phyloP scores from a whole-genome alignment of 2,888 invertebrate species.

The Lapara coniferarum region DNA sequence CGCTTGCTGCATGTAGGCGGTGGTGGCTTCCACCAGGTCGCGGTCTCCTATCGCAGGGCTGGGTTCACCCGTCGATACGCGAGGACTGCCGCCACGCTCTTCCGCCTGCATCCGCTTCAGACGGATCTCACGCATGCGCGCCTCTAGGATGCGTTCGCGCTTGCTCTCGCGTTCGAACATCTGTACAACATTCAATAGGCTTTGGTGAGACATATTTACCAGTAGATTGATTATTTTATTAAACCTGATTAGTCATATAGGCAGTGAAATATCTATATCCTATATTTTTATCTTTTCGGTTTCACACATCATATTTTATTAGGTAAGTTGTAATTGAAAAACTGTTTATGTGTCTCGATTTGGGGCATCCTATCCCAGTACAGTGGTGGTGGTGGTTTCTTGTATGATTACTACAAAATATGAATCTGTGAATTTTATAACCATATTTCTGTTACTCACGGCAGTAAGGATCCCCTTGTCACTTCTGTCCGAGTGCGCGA shows the following conservation, averaged over 20 bases:
- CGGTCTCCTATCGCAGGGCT: slow-evolving; percentile 56
- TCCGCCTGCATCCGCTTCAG: slow-evolving; percentile 78
- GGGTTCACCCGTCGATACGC: slow-evolving; percentile 45
- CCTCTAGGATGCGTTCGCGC: slow-evolving; percentile 94
- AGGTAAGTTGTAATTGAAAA: too few species aligned
- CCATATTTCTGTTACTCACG: slow-evolving; percentile 69
- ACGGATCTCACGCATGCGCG: slow-evolving; percentile 91
- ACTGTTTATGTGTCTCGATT: too few species aligned
- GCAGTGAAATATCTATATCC: too few species aligned
- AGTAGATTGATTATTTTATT: too few species aligned
- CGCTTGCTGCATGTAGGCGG: slow-evolving; percentile 42
- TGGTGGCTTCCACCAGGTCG: slow-evolving; percentile 59
- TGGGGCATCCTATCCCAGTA: too few species aligned
- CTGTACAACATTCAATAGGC: slow-evolving; percentile 62
- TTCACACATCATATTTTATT: too few species aligned
- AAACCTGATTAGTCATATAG: too few species aligned
- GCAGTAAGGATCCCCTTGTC: slow-evolving; percentile 88
- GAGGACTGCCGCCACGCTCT: slow-evolving; percentile 55
- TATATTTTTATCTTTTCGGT: too few species aligned
- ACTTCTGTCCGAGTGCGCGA: slow-evolving; percentile 86
- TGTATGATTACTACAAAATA: too few species aligned
- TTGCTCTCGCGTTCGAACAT: slow-evolving; percentile 93
- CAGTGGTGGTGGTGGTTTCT: too few species aligned
- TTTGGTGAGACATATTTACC: too few species aligned
- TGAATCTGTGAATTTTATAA: background rate